These are phyloP conservation scores for Theocolax elegans DNA, from an alignment of 1,140 invertebrate species.

Conservation along the genomic window DNA sequence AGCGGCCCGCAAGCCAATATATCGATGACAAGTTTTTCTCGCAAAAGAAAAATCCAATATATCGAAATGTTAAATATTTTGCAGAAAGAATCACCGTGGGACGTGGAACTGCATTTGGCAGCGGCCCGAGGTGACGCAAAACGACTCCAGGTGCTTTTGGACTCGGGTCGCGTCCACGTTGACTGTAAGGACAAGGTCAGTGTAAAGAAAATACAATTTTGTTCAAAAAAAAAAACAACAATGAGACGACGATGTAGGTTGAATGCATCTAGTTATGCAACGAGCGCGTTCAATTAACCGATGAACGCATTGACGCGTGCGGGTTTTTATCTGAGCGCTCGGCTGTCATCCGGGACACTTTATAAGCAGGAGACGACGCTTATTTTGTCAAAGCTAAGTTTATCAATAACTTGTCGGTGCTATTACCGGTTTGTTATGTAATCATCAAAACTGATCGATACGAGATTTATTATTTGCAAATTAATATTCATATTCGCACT, in stretches of 20 bases:
- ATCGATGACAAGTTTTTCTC: no score
- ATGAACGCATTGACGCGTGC: neutral
- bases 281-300: neutral
- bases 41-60: neutral
- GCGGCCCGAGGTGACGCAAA: slow-evolving; percentile 85
- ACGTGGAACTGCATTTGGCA: slow-evolving; percentile 89
- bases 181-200: slow-evolving; percentile 91
- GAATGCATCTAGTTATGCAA: neutral
- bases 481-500: no score
- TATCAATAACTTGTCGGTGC: no score
- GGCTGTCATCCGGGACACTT: neutral
- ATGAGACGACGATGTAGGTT: no score
- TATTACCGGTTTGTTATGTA: no score
- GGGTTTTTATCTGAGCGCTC: neutral
- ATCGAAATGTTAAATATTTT: slow-evolving; percentile 32
- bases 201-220: slow-evolving; percentile 21
- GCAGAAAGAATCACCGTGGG: slow-evolving; percentile 91
- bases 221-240: neutral
- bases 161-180: slow-evolving; percentile 92
- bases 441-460: no score
- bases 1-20: no score
- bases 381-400: no score
- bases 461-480: no score
- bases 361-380: no score
- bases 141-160: slow-evolving; percentile 80